These are phyloP conservation scores for Parazoanthus swiftii DNA, from an alignment of 92 coral and sea anemone genomes.

Conservation along the genomic window DNA sequence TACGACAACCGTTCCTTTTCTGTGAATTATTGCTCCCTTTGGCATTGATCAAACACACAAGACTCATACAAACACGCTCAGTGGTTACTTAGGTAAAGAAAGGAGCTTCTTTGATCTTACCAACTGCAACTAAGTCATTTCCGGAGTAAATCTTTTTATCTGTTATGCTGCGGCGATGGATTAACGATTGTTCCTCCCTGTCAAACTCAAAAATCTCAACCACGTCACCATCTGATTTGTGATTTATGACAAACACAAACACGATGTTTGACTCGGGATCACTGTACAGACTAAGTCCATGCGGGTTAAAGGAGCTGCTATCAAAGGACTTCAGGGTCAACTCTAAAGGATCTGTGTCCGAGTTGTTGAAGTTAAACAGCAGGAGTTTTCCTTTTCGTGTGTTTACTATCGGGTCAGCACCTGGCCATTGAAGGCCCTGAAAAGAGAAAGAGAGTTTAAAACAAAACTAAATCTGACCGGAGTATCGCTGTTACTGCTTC, in stretches of 20 bases:
- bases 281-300: slow-evolving; percentile 76
- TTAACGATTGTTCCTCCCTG: slow-evolving; percentile 47
- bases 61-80: too few relatives aligned
- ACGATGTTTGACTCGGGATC: slow-evolving; percentile 63
- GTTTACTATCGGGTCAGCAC: slow-evolving; percentile 63
- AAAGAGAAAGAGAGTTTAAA: not conserved
- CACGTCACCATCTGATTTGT: slow-evolving; percentile 61
- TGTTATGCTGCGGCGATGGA: slow-evolving; percentile 69
- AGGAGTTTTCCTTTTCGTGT: slow-evolving; percentile 66
- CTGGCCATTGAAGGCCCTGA: slow-evolving; percentile 65
- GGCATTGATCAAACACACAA: too few relatives aligned
- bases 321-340: slow-evolving; percentile 65
- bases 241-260: slow-evolving; percentile 82
- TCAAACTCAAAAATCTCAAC: slow-evolving; percentile 90
- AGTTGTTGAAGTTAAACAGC: slow-evolving; percentile 64
- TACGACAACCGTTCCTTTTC: too few relatives aligned
- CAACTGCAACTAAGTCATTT: slow-evolving; percentile 81
- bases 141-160: slow-evolving; percentile 76
- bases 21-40: too few relatives aligned
- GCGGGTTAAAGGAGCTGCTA: slow-evolving; percentile 82
- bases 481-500: not conserved
- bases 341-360: slow-evolving; percentile 56
- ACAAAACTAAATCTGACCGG: too few relatives aligned
- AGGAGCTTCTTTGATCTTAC: slow-evolving; percentile 38
- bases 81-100: not conserved